A percentile compares a stretch with the other conserved stretches of the same genome.
Evolutionary conservation across 2,797 vertebrate genomes (phyloP).

Genomic region (Sebastes iracundus): DNA sequence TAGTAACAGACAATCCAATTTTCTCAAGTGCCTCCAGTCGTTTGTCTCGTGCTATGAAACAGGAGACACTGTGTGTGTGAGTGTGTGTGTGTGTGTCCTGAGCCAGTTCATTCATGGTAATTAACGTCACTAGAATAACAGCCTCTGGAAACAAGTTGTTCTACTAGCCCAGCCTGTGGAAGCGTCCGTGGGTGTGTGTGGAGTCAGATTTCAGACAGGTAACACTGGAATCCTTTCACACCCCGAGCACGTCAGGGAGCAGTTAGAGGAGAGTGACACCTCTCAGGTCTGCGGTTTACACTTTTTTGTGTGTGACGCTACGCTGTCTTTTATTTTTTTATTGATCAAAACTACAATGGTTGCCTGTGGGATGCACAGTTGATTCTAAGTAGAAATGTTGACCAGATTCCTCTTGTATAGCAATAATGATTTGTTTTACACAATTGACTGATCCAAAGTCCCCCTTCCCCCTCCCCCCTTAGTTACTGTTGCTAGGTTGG

Average conservation of each 20-base stretch:
- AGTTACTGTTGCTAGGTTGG: too few relatives aligned
- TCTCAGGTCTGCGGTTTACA: background rate
- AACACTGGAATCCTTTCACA: constrained; percentile 35
- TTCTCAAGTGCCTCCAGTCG: constrained; percentile 6
- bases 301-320: background rate
- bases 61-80: constrained; percentile 3
- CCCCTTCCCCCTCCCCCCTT: too few relatives aligned
- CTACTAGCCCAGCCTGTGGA: constrained; percentile 10
- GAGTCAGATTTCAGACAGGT: constrained; percentile 38
- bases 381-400: background rate
- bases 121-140: constrained; percentile 56
- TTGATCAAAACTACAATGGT: background rate
- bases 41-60: constrained; percentile 43
- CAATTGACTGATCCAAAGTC: too few relatives aligned
- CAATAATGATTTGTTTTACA: background rate
- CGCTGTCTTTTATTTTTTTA: background rate
- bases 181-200: background rate
- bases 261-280: background rate
- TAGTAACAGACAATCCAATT: constrained; percentile 21
- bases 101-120: constrained; percentile 44
- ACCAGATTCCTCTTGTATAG: background rate
- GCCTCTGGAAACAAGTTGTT: constrained; percentile 56
- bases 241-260: background rate
- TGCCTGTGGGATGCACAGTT: background rate
- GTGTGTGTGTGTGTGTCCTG: background rate